Base-by-base conservation (phyloP, 2,888 invertebrate genomes). In the Nomada hirtipes region DNA sequence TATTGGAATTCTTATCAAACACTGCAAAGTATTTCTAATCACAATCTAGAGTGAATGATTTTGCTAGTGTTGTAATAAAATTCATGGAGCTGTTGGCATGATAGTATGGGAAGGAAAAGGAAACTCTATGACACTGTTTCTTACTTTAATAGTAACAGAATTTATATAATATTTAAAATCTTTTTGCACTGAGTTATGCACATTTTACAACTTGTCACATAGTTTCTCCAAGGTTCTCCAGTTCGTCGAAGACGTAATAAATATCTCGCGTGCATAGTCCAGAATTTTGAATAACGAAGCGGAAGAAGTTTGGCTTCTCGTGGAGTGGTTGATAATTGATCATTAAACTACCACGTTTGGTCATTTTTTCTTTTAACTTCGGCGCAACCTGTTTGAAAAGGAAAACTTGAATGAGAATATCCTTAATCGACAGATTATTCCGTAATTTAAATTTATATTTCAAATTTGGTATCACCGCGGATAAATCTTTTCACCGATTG, bases 241-340 rank as follows among this genome's bases (percentile, higher is more conserved):
- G 95, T 90, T 96, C 96, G 84, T 96, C 94, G 78, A 96, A 90
- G 79, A 96, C 94, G 88, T 95, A 96, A 88, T 95, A 95, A 53
- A 96, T 93, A 90, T 96, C 96, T 9, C 93, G 91, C 52, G 91
- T 91, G 2, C 94, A 95, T 13, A 96, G 93, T n/a, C 95, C 95
- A 13, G 95, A 95, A 90, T 96, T 96, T 86, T 96, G 96, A 1
- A 94, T 93, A 53, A 96, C 96, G 90, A 96, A 95, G 65, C 96
- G 94, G 92, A 96, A 96, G 92, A 96, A 96, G 91, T 96, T 96
- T 1, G 96, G 96, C 61, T 95, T 93, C 15, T 95, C 90, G 73
- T 95, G 95, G 63, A 96, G 92, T 0, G 96, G 96, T 92, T 96
- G 96, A 90, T 96, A 96, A 63, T 95, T 95, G 20, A 96, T 94